Conservation (phyloP, 1,140 invertebrate species). For the Telenomus remus region DNA sequence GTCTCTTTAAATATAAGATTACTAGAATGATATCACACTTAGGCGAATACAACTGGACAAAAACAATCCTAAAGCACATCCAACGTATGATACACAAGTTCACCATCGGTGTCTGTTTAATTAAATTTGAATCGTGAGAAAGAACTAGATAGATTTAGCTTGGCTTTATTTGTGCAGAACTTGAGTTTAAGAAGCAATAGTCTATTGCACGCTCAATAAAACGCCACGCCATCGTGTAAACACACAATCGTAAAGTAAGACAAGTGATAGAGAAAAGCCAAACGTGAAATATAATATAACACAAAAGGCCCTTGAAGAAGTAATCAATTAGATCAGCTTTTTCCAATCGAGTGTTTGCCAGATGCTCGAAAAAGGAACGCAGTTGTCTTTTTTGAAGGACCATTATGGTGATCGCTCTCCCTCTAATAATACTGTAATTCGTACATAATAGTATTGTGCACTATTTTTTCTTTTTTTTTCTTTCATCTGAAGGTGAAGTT, state of each 20-base stretch:
- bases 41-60: not conserved
- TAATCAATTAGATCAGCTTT: conserved; percentile 68
- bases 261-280: conserved; percentile 32
- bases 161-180: conserved; percentile 28
- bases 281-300: conserved; percentile 29
- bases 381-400: conserved; percentile 21
- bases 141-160: conserved; percentile 16
- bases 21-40: not conserved
- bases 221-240: not conserved
- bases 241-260: conserved; percentile 21
- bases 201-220: conserved; percentile 19
- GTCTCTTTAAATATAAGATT: not conserved
- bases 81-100: conserved; percentile 27
- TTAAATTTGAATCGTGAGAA: conserved; percentile 8
- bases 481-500: too few species aligned
- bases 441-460: too few species aligned
- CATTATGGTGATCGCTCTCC: not conserved
- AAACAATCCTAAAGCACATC: conserved; percentile 30
- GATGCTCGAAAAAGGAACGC: conserved; percentile 55
- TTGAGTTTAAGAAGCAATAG: conserved; percentile 2
- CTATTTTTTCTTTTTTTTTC: too few species aligned
- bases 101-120: conserved; percentile 14
- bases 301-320: conserved; percentile 52
- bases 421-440: too few species aligned
- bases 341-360: conserved; percentile 65